These are phyloP conservation scores for Girardia tigrina DNA, from an alignment of 2,888 invertebrate genomes.

Conservation along the genomic window DNA sequence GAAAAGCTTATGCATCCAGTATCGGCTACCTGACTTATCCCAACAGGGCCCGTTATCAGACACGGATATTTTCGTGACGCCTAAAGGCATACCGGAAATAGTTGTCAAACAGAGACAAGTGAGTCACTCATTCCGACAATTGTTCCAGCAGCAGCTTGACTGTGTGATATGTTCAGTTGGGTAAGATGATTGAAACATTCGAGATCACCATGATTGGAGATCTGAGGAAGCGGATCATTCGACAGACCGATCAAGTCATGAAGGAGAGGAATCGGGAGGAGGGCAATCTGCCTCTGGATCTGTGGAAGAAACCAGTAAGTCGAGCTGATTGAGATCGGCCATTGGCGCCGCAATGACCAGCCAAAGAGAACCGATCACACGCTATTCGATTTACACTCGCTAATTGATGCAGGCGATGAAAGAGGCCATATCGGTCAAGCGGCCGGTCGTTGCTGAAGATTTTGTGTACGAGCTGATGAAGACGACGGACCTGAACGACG, in stretches of 20 bases:
- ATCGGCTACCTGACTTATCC: constrained; percentile 38
- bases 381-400: no score
- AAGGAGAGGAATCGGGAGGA: constrained; percentile 48
- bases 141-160: background rate
- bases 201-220: constrained; percentile 48
- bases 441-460: constrained; percentile 46
- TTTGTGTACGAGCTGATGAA: constrained; percentile 43
- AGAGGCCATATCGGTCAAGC: constrained; percentile 46
- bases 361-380: background rate
- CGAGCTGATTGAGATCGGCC: background rate
- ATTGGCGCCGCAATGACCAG: background rate
- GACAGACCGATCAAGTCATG: constrained; percentile 44
- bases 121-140: background rate
- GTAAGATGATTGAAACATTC: constrained; percentile 43
- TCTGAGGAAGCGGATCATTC: constrained; percentile 42
- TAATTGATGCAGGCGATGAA: constrained; percentile 43
- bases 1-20: constrained; percentile 44
- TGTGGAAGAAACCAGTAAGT: constrained; percentile 49
- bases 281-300: constrained; percentile 48
- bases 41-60: constrained; percentile 43
- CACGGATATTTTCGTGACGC: constrained; percentile 44
- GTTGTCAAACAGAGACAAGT: constrained; percentile 37
- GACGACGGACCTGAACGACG: constrained; percentile 40
- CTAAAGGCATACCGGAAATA: constrained; percentile 40
- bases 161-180: constrained; percentile 40